Conservation (phyloP, 2,888 invertebrate genomes). For the Drosophila subquinaria region DNA sequence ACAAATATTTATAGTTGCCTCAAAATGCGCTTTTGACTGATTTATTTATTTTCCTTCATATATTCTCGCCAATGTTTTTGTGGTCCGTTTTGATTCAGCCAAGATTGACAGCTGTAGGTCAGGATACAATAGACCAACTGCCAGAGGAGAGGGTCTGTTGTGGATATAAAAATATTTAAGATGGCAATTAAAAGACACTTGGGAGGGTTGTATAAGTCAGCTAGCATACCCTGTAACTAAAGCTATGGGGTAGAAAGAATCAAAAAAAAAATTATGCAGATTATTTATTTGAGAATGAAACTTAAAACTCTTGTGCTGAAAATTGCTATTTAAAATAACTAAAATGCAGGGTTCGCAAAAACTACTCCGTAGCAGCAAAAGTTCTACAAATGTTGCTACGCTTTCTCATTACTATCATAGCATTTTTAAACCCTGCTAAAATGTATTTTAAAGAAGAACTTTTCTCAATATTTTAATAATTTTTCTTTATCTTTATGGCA, state of each 20-base stretch:
- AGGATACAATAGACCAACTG: constrained; percentile 21
- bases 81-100: constrained; percentile 55
- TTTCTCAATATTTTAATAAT: not conserved
- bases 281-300: too few relatives aligned
- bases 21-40: constrained; percentile 52
- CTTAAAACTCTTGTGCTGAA: too few relatives aligned
- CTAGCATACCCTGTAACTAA: not conserved
- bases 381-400: too few relatives aligned
- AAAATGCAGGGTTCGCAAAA: too few relatives aligned
- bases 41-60: constrained; percentile 61
- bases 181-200: constrained; percentile 17
- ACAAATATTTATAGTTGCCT: constrained; percentile 65
- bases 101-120: constrained; percentile 60
- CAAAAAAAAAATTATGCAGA: not conserved
- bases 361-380: too few relatives aligned
- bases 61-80: constrained; percentile 39
- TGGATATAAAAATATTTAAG: constrained; percentile 19
- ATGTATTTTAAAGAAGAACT: too few relatives aligned
- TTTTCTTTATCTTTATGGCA: not conserved
- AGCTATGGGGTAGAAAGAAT: not conserved
- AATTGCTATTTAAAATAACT: too few relatives aligned
- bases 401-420: too few relatives aligned
- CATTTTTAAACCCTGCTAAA: too few relatives aligned
- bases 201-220: not conserved
- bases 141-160: not conserved